These are phyloP conservation scores for Calliopsis andreniformis DNA, from an alignment of 1,140 invertebrate species.

Conservation along the genomic window DNA sequence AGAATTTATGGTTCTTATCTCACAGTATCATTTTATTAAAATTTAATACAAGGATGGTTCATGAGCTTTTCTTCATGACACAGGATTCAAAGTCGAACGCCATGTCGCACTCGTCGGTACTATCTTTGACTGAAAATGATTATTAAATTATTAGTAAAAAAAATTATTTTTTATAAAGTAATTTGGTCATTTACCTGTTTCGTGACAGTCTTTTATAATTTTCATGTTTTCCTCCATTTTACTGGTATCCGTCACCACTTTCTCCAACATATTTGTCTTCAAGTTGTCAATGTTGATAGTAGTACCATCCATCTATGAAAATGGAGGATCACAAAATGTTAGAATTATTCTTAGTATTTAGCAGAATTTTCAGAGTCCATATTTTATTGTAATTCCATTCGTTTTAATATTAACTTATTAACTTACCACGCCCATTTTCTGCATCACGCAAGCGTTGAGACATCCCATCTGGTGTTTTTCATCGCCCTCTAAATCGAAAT, in stretches of 20 bases:
- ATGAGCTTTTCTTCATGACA: background rate
- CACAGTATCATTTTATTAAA: too few species aligned
- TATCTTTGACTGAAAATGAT: conserved; percentile 23
- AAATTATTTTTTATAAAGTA: background rate
- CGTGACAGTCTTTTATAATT: background rate
- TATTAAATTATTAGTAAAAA: background rate
- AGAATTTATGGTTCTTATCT: background rate
- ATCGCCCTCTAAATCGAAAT: background rate
- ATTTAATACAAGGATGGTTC: too few species aligned
- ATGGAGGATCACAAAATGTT: too few species aligned
- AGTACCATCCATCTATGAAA: background rate
- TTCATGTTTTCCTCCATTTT: fast-evolving
- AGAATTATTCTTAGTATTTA: too few species aligned
- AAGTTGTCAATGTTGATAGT: background rate
- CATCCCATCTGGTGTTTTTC: background rate
- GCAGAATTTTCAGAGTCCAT: too few species aligned
- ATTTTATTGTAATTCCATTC: too few species aligned
- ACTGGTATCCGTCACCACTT: fast-evolving
- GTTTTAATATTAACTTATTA: too few species aligned
- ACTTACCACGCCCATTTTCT: background rate
- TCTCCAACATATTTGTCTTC: background rate
- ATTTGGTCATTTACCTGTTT: too few species aligned
- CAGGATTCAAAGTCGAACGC: background rate
- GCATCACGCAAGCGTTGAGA: conserved; percentile 10
- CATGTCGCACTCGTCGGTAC: conserved; percentile 27